phyloP scores from a whole-genome alignment of 2,113 vertebrate genomes.

The Syngnathoides biaculeatus region DNA sequence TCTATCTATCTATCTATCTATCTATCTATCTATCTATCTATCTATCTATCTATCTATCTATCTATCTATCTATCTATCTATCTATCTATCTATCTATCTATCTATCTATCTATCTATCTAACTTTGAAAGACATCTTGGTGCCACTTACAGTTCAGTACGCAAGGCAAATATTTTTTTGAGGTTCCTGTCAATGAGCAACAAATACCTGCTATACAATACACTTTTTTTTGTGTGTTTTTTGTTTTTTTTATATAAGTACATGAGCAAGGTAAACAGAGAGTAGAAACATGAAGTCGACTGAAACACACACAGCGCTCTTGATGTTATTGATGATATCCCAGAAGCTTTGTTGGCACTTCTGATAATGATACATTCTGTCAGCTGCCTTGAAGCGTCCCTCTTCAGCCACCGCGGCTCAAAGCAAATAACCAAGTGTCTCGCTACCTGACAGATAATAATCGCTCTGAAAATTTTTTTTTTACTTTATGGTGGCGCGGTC shows the following conservation, averaged over 20 bases:
- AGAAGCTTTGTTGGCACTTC: slow-evolving; percentile 43
- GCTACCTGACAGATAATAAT: slow-evolving; percentile 50
- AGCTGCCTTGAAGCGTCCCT: slow-evolving; percentile 29
- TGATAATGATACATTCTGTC: slow-evolving; percentile 54
- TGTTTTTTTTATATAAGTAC: slow-evolving; percentile 29
- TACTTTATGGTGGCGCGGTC: slow-evolving; percentile 27
- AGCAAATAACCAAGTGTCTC: slow-evolving; percentile 52
- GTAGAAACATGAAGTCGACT: slow-evolving; percentile 26
- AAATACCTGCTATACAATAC: slow-evolving; percentile 28
- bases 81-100: neutral
- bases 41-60: too few relatives aligned
- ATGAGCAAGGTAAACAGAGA: slow-evolving; percentile 43
- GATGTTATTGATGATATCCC: slow-evolving; percentile 59
- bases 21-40: neutral
- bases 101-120: neutral
- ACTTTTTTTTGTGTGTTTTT: slow-evolving; percentile 21
- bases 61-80: neutral
- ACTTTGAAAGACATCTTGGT: neutral
- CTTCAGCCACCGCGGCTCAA: slow-evolving; percentile 38
- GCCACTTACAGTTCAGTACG: neutral
- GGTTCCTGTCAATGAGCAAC: slow-evolving; percentile 18
- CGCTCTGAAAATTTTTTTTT: slow-evolving; percentile 35
- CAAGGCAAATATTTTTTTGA: neutral
- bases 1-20: neutral
- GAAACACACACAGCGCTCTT: slow-evolving; percentile 30